Evolutionary conservation across 2,113 vertebrate genomes (phyloP).

Genomic region (Caranx melampygus): DNA sequence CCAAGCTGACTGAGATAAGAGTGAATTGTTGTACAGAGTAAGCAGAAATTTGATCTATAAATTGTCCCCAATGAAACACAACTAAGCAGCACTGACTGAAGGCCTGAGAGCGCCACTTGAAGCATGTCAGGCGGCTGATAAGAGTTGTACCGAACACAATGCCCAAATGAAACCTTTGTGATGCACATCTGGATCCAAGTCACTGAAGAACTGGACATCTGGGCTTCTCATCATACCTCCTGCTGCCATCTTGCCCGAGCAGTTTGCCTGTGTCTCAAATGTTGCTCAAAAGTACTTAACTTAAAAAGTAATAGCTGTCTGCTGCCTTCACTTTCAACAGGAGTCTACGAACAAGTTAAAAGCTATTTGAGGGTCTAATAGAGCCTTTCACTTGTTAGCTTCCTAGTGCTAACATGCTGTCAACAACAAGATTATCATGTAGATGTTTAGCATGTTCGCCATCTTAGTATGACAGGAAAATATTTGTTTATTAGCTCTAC

Average conservation of each 20-base stretch:
- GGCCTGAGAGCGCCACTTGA: neutral
- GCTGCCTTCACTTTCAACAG: too few species aligned
- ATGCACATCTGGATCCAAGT: neutral
- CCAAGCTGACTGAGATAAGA: constrained; percentile 37
- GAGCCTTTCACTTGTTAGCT: neutral
- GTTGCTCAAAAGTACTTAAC: too few species aligned
- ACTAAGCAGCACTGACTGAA: neutral
- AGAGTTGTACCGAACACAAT: neutral
- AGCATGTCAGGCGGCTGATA: constrained; percentile 8
- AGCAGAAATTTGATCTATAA: constrained; percentile 49
- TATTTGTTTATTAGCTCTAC: neutral
- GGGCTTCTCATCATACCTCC: neutral
- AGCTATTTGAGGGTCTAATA: too few species aligned
- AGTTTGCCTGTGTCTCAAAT: too few species aligned
- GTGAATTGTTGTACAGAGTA: constrained; percentile 40
- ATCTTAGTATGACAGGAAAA: neutral
- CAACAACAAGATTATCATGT: too few species aligned
- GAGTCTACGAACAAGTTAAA: too few species aligned
- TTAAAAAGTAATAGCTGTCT: too few species aligned
- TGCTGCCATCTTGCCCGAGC: neutral
- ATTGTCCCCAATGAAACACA: constrained; percentile 36
- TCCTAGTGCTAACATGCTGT: neutral
- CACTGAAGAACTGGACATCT: neutral
- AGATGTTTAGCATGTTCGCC: neutral
- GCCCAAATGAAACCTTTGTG: neutral